A percentile compares a stretch with the other conserved stretches of the same genome.
These are phyloP conservation scores for Dryobota labecula DNA, from an alignment of 2,888 invertebrate species.

Conservation along the genomic window DNA sequence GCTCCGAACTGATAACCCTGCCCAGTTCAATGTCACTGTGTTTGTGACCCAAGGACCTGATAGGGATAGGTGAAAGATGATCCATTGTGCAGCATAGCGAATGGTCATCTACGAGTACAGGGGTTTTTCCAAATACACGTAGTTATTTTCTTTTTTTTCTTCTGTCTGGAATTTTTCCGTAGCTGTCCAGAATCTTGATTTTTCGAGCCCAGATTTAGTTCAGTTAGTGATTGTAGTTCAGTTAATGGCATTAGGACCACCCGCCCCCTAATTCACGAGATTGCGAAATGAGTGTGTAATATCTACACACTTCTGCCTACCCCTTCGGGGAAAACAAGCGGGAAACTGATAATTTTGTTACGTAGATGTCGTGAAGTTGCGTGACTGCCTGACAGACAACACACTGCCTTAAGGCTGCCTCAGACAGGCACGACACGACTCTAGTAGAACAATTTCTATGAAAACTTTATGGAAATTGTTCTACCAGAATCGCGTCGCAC, in stretches of 20 bases:
- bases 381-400: not conserved
- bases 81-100: not conserved
- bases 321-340: not conserved
- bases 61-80: constrained; percentile 27
- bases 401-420: not conserved
- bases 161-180: not conserved
- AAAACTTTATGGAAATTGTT: no score
- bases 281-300: not conserved
- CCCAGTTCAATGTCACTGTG: constrained; percentile 53
- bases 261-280: not conserved
- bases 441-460: no score
- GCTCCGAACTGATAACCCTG: constrained; percentile 45
- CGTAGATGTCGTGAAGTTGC: no score
- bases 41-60: constrained; percentile 36
- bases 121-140: not conserved
- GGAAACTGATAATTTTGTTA: not conserved
- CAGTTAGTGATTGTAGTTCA: not conserved
- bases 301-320: not conserved
- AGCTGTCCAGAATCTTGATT: no score
- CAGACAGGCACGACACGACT: no score
- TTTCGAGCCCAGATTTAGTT: not conserved
- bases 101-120: not conserved
- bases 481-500: no score
- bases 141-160: no score
- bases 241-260: no score